Evolutionary conservation across 2,797 vertebrate genomes (phyloP).

Genomic region (Malacoraja senta): DNA sequence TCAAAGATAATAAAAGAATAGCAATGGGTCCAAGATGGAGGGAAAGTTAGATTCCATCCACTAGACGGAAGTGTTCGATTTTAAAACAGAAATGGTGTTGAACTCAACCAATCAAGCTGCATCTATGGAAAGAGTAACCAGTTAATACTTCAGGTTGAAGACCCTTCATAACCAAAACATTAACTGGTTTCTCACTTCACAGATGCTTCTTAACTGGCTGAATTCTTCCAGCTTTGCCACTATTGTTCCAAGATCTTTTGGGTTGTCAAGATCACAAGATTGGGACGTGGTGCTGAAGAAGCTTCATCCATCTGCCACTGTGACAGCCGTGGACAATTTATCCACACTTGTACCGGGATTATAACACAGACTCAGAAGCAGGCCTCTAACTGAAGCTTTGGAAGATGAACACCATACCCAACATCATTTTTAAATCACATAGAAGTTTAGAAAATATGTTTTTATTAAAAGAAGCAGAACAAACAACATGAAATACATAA

Average conservation of each 20-base stretch:
- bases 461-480: not conserved
- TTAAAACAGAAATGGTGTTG: too few relatives aligned
- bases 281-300: not conserved
- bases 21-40: not conserved
- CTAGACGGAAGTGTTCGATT: too few relatives aligned
- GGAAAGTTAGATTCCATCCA: too few relatives aligned
- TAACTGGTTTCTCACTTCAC: too few relatives aligned
- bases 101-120: too few relatives aligned
- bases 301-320: too few relatives aligned
- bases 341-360: not conserved
- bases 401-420: not conserved
- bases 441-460: not conserved
- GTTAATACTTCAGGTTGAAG: too few relatives aligned
- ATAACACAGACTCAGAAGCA: not conserved
- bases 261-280: not conserved
- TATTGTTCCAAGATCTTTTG: not conserved
- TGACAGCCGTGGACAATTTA: not conserved
- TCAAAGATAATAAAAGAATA: not conserved
- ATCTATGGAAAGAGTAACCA: too few relatives aligned
- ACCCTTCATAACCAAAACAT: too few relatives aligned
- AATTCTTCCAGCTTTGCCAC: too few relatives aligned
- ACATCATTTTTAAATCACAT: not conserved
- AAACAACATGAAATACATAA: not conserved
- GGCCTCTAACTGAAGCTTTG: not conserved
- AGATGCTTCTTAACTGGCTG: too few relatives aligned